A percentile compares a stretch with the other conserved stretches of the same genome.
Evolutionary conservation across 1,140 invertebrate species (phyloP).

Genomic region (Drosophila lacertosa): DNA sequence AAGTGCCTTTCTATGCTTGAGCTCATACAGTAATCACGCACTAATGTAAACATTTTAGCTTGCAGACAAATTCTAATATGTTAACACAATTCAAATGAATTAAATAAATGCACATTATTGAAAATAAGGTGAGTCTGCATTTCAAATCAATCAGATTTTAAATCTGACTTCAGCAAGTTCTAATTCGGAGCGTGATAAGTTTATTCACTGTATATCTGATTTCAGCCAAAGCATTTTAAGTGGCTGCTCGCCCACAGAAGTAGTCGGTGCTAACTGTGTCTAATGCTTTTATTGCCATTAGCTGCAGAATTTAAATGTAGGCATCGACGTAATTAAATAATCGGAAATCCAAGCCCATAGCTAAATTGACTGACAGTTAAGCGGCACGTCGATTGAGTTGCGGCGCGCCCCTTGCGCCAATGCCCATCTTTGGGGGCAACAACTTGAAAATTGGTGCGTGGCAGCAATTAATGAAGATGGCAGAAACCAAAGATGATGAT

Average conservation of each 20-base stretch:
- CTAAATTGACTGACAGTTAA: constrained; percentile 29
- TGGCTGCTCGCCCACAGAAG: background rate
- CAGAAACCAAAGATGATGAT: constrained; percentile 37
- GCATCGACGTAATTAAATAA: constrained; percentile 33
- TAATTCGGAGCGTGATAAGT: background rate
- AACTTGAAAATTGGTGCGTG: constrained; percentile 43
- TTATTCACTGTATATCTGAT: background rate
- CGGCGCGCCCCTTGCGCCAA: constrained; percentile 39
- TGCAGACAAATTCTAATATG: too few relatives aligned
- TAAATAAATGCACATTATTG: too few relatives aligned
- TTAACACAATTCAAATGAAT: too few relatives aligned
- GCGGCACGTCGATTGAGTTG: constrained; percentile 9
- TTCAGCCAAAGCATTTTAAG: background rate
- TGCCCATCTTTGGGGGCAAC: constrained; percentile 48
- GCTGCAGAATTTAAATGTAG: constrained; percentile 14
- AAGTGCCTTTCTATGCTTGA: too few relatives aligned
- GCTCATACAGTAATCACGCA: too few relatives aligned
- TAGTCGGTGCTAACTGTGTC: background rate
- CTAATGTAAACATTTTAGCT: too few relatives aligned
- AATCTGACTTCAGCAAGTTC: too few relatives aligned
- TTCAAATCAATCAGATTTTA: too few relatives aligned
- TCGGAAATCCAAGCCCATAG: constrained; percentile 33
- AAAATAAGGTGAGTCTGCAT: too few relatives aligned
- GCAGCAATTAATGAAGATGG: constrained; percentile 53
- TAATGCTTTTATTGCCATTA: constrained; percentile 3